Percentiles rank a stretch among this genome's conserved stretches.
These are phyloP conservation scores for Eristalis intricaria DNA, from an alignment of 2,888 invertebrate species.

Conservation along the genomic window DNA sequence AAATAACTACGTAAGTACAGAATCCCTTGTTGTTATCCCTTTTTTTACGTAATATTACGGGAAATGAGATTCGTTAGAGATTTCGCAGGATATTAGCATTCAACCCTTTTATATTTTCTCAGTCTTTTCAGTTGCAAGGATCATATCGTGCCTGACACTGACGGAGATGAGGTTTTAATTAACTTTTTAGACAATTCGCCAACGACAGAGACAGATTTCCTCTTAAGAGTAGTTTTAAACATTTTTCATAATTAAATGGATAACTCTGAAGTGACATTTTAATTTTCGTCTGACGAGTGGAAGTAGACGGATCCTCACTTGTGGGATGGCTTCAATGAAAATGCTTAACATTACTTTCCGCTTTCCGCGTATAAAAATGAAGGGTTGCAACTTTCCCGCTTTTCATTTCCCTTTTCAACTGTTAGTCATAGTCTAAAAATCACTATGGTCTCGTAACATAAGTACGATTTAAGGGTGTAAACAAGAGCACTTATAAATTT, in stretches of 20 bases:
- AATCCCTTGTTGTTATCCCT: background rate
- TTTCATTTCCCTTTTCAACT: no score
- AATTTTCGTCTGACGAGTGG: conserved; percentile 22
- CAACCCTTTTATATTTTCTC: background rate
- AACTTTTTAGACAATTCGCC: conserved; percentile 17
- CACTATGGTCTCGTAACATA: no score
- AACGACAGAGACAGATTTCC: background rate
- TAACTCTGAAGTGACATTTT: conserved; percentile 42
- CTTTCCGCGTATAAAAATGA: background rate
- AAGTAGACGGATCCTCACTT: no score
- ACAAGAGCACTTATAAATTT: no score
- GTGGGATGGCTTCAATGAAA: background rate
- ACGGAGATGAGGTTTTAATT: conserved; percentile 43
- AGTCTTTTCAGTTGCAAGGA: background rate
- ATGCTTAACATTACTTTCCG: background rate
- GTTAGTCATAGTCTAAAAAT: no score
- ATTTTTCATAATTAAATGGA: conserved; percentile 1
- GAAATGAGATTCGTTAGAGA: background rate
- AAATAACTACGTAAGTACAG: background rate
- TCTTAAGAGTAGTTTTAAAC: background rate
- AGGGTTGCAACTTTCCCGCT: no score
- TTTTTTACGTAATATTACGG: background rate
- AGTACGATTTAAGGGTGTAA: no score
- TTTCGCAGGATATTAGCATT: background rate
- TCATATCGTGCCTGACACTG: conserved; percentile 36